Conservation (phyloP, 2,888 invertebrate species). For the Apamea epomidion region DNA sequence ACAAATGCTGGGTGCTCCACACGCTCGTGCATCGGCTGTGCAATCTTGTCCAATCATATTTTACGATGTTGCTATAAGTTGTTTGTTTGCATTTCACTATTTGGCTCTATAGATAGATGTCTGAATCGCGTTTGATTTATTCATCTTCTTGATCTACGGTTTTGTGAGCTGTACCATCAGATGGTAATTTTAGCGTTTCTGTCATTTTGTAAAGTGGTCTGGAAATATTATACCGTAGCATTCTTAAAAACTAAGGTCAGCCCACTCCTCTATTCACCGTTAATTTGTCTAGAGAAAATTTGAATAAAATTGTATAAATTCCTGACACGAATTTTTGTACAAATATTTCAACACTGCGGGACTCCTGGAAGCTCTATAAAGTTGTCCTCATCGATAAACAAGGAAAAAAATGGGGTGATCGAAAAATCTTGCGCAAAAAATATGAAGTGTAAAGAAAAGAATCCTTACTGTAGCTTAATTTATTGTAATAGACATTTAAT, state of each 20-base stretch:
- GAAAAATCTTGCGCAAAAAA: constrained; percentile 15
- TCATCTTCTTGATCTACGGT: background rate
- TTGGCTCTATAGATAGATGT: constrained; percentile 1
- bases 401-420: constrained; percentile 13
- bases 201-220: background rate
- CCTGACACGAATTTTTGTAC: background rate
- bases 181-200: background rate
- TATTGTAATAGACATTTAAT: constrained; percentile 28
- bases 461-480: background rate
- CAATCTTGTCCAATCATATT: constrained; percentile 50
- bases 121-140: constrained; percentile 13
- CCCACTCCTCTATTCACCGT: background rate
- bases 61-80: constrained; percentile 37
- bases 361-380: constrained; percentile 13
- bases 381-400: background rate
- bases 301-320: background rate
- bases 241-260: constrained; percentile 5
- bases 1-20: constrained; percentile 29
- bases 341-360: background rate
- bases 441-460: background rate
- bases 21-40: constrained; percentile 19
- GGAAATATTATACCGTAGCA: constrained; percentile 15
- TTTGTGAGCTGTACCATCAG: background rate
- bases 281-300: constrained; percentile 18
- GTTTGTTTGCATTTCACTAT: constrained; percentile 39